Base-by-base conservation (phyloP, 2,113 vertebrate species). In the Corynorhinus townsendii region DNA sequence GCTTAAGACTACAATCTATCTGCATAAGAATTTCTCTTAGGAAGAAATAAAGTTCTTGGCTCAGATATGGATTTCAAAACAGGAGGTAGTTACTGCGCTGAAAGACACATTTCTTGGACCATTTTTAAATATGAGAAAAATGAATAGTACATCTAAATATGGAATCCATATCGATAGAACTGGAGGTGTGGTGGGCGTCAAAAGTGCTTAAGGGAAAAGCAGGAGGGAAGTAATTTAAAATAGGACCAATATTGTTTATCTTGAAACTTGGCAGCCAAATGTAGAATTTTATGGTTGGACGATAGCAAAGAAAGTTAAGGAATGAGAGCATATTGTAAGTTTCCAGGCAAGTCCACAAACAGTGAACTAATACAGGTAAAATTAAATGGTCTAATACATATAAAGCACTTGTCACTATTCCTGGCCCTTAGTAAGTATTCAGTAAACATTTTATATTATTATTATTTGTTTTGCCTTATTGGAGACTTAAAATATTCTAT, bases 91-190 rank as follows among this genome's bases (percentile, higher is more conserved):
- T 97, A 96, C 73, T 95, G 93, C 87, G 89, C 73, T 93, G 93
- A 95, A 97, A 97, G 97, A 97, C 95, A 97, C 92, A 96, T 97
- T 97, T 97, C 93, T 97, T 97, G 95, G 95, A 96, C 93, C 92
- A 80, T 95, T 97, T 97, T 96, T 96, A 97, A 96, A 95, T 94
- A 97, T 95, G 95, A 97, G 84, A 94, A 97, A 97, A 97, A 92
- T 95, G 96, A 96, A 97, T 97, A 97, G 97, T 96, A 97, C 96
- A 96, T 97, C 97, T 96, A 97, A 96, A 97, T 97, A 90, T 94
- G 86, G 96, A 95, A 97, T 92, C 83, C 91, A 45, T 97, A 96
- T 97, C 96, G 96, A 97, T 97, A 97, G 94, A 97, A 80, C 90
- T 96, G 92, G 92, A 97, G 93, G 95, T 97, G 87, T 85, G 82